phyloP scores from a whole-genome alignment of 1,140 invertebrate species.

The Teleopsis dalmanni region DNA sequence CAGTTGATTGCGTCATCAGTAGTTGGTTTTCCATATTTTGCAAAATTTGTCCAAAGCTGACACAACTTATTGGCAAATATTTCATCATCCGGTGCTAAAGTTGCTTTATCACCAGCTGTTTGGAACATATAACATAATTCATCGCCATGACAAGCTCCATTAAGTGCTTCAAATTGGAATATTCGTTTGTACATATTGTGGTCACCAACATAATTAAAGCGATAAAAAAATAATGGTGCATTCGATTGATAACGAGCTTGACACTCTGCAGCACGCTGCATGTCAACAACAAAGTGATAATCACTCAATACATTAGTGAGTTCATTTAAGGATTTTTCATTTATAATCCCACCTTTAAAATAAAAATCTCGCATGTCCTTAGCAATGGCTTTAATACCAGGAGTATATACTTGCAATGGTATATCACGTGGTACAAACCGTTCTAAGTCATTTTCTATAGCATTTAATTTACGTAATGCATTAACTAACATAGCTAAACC shows the following conservation, averaged over 20 bases:
- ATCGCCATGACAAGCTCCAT: conserved; percentile 53
- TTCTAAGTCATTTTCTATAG: conserved; percentile 23
- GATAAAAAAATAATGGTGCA: conserved; percentile 43
- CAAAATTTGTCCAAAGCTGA: conserved; percentile 58
- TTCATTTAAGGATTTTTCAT: conserved; percentile 17
- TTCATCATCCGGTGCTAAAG: conserved; percentile 26
- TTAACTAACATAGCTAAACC: conserved; percentile 29
- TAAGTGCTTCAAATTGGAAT: conserved; percentile 33
- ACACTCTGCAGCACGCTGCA: conserved; percentile 25
- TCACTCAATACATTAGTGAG: conserved; percentile 29
- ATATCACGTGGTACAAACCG: conserved; percentile 23
- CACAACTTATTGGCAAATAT: conserved; percentile 46
- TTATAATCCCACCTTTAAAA: conserved; percentile 23
- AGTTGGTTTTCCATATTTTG: conserved; percentile 47
- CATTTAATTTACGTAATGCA: conserved; percentile 21
- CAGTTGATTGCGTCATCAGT: too few relatives aligned
- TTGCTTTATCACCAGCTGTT: conserved; percentile 46
- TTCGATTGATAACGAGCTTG: conserved; percentile 21
- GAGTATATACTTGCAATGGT: background rate
- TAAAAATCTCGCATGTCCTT: conserved; percentile 28
- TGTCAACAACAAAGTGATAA: conserved; percentile 29
- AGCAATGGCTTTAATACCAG: conserved; percentile 17
- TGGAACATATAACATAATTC: conserved; percentile 55
- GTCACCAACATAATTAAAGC: conserved; percentile 49
- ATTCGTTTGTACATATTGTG: conserved; percentile 49